phyloP scores from a whole-genome alignment of 2,888 invertebrate species.

The Cancer borealis region DNA sequence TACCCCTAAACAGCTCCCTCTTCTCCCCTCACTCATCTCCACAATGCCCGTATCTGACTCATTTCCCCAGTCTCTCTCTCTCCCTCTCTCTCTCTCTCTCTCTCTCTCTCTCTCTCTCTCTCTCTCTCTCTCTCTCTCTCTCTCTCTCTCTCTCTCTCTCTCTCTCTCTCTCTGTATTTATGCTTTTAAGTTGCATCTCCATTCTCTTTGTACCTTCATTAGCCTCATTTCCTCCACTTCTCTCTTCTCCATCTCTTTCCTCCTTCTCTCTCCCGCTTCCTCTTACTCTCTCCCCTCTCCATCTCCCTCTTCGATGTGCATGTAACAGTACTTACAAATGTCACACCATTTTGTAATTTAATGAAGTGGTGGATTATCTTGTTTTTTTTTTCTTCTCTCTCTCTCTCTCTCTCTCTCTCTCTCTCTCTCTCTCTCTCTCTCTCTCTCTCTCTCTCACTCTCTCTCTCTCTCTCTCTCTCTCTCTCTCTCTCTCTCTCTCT shows the following conservation, averaged over 20 bases:
- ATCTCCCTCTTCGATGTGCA: neutral
- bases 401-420: neutral
- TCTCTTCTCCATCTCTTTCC: neutral
- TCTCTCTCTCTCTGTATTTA: too few species aligned
- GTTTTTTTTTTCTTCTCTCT: neutral
- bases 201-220: too few species aligned
- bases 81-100: constrained; percentile 28
- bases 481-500: constrained; percentile 40
- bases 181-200: too few species aligned
- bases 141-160: constrained; percentile 23
- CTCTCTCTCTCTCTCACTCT: constrained; percentile 27
- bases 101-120: constrained; percentile 14
- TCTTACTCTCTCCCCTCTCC: neutral
- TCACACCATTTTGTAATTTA: too few species aligned
- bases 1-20: neutral
- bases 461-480: constrained; percentile 40
- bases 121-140: constrained; percentile 53
- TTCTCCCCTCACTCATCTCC: too few species aligned
- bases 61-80: neutral
- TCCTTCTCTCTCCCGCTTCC: neutral
- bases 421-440: neutral
- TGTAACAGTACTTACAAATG: too few species aligned
- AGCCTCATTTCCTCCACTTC: too few species aligned
- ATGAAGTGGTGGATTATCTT: neutral
- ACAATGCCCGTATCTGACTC: too few species aligned